phyloP scores from a whole-genome alignment of 2,113 vertebrate genomes.

The Epinephelus lanceolatus region DNA sequence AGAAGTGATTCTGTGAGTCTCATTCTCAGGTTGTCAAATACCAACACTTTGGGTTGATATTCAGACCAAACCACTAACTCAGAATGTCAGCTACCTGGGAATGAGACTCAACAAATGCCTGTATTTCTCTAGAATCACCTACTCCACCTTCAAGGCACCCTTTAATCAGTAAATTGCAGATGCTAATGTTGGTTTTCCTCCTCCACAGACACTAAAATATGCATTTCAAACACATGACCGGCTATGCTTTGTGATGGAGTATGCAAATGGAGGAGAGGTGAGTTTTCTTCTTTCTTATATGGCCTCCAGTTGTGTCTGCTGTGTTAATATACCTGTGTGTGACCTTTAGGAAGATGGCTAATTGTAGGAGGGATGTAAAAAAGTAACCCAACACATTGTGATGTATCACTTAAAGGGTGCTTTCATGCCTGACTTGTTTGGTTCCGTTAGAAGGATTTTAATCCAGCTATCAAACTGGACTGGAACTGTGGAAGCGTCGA shows the following conservation, averaged over 20 bases:
- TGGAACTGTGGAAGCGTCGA: too few species aligned
- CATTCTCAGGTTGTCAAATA: too few species aligned
- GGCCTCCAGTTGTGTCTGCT: not conserved
- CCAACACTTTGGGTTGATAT: too few species aligned
- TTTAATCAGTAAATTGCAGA: not conserved
- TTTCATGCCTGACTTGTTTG: not conserved
- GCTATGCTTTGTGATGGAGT: constrained; percentile 98
- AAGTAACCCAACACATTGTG: not conserved
- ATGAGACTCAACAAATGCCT: too few species aligned
- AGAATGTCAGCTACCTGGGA: too few species aligned
- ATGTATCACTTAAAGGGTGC: not conserved
- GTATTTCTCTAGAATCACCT: too few species aligned
- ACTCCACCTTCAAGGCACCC: not conserved
- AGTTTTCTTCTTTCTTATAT: constrained; percentile 31
- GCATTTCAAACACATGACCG: constrained; percentile 96
- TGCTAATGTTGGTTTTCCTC: not conserved
- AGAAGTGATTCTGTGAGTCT: too few species aligned
- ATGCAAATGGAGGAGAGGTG: constrained; percentile 96
- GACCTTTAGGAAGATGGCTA: not conserved
- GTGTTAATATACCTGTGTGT: not conserved
- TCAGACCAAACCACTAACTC: too few species aligned
- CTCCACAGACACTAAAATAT: constrained; percentile 91
- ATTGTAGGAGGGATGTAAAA: not conserved
- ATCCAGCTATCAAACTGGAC: too few species aligned
- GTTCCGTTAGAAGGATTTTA: not conserved